phyloP scores from a whole-genome alignment of 2,113 vertebrate species.

The Euleptes europaea region DNA sequence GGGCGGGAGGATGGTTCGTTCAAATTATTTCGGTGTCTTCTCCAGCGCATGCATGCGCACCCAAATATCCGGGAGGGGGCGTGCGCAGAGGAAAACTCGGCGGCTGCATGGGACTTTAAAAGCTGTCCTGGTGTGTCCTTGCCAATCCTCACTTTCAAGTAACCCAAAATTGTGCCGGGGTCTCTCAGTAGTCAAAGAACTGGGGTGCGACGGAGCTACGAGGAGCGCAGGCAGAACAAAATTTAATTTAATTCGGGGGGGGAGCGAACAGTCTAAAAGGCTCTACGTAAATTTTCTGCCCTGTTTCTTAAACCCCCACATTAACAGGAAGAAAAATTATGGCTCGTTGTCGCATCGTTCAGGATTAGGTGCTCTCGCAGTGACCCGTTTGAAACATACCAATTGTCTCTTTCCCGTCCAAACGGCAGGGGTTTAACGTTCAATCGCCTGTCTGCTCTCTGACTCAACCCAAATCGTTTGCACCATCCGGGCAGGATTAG shows the following conservation, averaged over 20 bases:
- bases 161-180: conserved; percentile 39
- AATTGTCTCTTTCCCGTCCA: not conserved
- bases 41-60: not conserved
- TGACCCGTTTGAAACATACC: conserved; percentile 28
- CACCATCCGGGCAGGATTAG: not conserved
- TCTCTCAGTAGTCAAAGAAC: conserved; percentile 7
- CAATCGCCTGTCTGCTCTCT: conserved; percentile 11
- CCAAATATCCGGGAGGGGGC: not conserved
- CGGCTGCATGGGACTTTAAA: fast-evolving
- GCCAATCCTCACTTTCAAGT: conserved; percentile 48
- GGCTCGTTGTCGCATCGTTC: conserved; percentile 38
- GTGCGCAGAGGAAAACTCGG: not conserved
- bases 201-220: conserved; percentile 48
- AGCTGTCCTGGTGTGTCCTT: conserved; percentile 11
- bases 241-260: conserved; percentile 40
- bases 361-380: conserved; percentile 36
- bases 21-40: conserved; percentile 11
- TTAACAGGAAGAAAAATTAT: conserved; percentile 29
- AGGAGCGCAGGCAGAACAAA: conserved; percentile 33
- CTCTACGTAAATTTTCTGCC: conserved; percentile 29
- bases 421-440: not conserved
- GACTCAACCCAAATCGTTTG: conserved; percentile 2
- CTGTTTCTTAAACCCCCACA: conserved; percentile 46
- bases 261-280: conserved; percentile 55
- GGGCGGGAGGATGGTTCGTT: not conserved